Evolutionary conservation across 2,113 vertebrate genomes (phyloP), one percentile per base, ranked within the genome.

Genomic region (Beaufortia kweichowensis): DNA sequence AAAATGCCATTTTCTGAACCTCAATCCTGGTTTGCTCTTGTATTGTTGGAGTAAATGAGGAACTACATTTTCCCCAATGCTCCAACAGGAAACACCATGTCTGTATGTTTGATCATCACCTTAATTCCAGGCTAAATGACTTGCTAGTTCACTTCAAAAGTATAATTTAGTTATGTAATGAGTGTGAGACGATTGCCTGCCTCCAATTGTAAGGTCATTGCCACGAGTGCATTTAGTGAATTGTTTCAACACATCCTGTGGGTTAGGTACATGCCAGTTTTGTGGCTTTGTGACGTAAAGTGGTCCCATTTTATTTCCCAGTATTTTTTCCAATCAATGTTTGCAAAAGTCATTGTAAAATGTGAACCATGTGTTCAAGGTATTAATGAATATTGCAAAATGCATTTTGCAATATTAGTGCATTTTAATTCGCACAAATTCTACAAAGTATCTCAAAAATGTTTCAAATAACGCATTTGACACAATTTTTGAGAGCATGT

Each of bases 181-280:
- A 21, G 19, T 21, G 7, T n/a, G 19, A 21, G 48, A 31, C 29
- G 43, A 19, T 26, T 53, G 28, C 55, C 60, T 17, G 81, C 79
- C 72, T 85, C 80, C 87, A 87, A 84, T 86, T 86, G 87, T 84
- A 81, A 87, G 87, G 87, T 89, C 88, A 80, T 89, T 88, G 79
- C 86, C 86, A 85, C 89, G 83, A 84, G 67, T 50, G 78, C 83
- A 82, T 61, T 79, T 76, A 78, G 79, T 75, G 69, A 81, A 85
- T 84, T 84, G 83, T 85, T 90, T 84, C 84, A 85, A 85, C 83
- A 88, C 86, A 88, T 89, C 84, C 83, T 84, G 86, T 84, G 85
- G 85, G 85, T 86, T 83, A 81, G 75, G 75, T 66, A 80, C 81
- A 81, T 81, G 75, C 67, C 81, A 81, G 83, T 53, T 86, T 76